Conservation (phyloP, 2,797 vertebrate species). For the Pseudomugil tenellus region DNA sequence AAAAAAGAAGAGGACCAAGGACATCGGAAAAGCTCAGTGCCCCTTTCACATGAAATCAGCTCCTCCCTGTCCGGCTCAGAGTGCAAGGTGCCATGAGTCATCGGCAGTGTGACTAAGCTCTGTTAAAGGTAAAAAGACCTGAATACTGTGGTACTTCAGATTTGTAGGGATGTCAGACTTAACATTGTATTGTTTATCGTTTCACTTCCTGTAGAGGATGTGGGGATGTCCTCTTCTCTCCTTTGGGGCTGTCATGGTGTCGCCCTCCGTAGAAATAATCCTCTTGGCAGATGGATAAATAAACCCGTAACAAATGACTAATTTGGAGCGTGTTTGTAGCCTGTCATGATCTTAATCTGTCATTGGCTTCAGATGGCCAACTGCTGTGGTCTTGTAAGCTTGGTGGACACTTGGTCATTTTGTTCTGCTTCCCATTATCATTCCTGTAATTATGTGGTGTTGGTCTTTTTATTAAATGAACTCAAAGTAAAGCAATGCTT, state of each 20-base stretch:
- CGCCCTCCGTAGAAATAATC: background rate
- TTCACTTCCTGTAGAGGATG: conserved; percentile 49
- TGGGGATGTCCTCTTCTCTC: conserved; percentile 23
- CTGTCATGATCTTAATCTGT: conserved; percentile 37
- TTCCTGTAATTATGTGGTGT: conserved; percentile 45
- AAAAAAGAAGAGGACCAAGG: background rate
- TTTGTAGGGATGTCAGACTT: conserved; percentile 46
- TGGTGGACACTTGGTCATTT: conserved; percentile 18
- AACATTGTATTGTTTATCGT: conserved; percentile 27
- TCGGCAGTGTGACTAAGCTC: background rate
- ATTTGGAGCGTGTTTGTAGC: background rate
- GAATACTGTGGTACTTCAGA: conserved; percentile 25
- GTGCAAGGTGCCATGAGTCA: conserved; percentile 15
- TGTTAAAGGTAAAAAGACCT: conserved; percentile 16
- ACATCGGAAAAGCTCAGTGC: background rate
- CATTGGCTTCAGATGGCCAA: conserved; percentile 36
- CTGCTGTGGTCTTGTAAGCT: conserved; percentile 26
- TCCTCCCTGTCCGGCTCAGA: conserved; percentile 4
- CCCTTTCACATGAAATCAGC: background rate
- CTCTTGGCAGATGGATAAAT: conserved; percentile 27
- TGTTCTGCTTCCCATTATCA: conserved; percentile 28
- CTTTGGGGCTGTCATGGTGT: conserved; percentile 5
- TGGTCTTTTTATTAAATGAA: conserved; percentile 26
- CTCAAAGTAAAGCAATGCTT: conserved; percentile 21
- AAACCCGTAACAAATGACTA: conserved; percentile 10